Evolutionary conservation across 2,888 invertebrate species (phyloP), one percentile per base, ranked within the genome.

Genomic region (Agonopterix heracliana): DNA sequence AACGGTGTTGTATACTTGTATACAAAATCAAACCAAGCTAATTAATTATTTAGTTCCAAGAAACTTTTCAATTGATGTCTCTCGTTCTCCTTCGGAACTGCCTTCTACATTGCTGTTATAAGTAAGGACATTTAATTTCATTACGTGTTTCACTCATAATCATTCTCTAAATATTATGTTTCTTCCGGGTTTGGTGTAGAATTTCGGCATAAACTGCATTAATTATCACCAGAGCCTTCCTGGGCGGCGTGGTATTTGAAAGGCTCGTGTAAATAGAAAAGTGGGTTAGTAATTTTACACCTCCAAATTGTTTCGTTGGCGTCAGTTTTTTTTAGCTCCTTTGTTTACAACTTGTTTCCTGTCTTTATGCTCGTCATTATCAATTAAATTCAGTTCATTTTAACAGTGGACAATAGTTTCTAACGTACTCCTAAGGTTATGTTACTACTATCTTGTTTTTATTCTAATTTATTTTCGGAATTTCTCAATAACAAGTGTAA

Each of bases 321-420:
- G 63, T 57, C 59, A 59, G 56, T 71, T 78, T 79, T 41, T 71
- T 78, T 66, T 71, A 77, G 65, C 68, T 68, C 56, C 72, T 76
- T 84, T 84, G 85, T 87, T 86, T 87, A 84, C 78, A 81, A 78
- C 60, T 79, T 74, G 80, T 81, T 85, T 82, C 81, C 77, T 78
- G 78, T 78, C 76, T 74, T 74, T 77, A 73, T 71, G 68, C 68
- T 70, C 66, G 69, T 74, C 77, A 75, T 74, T 70, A 69, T 74
- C 60, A 69, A 70, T 75, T 64, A 74, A 75, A 78, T 69, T 61
- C 63, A 60, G 61, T 67, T 64, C 12, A 26, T 26, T 26, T 26
- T 26, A 5, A 26, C 26, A 26, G 5, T 26, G 26, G 26, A 26
- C 26, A 26, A 26, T 26, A 26, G 26, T 26, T 26, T 26, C 5